Base-by-base conservation (phyloP, 2,797 vertebrate genomes). In the Sitta carolinensis region DNA sequence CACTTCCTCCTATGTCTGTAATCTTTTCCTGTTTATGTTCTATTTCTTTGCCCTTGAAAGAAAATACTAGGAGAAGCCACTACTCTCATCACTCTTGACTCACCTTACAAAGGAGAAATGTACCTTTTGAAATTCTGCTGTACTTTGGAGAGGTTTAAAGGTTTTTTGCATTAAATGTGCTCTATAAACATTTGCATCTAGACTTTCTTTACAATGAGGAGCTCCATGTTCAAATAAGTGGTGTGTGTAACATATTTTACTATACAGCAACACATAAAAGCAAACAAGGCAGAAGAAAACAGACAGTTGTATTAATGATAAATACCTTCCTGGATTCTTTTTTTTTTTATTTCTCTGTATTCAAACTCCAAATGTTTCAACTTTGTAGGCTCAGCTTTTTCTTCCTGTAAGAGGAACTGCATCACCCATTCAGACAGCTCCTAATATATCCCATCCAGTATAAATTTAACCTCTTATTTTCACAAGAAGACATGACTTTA, bases 1-100 rank as follows among this genome's bases (percentile, higher is more conserved):
- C 29, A 27, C 57, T 63, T 83, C 59, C 23, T 84, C 25, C 27
- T 63, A 1, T 43, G 76, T 74, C 73, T 92, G 50, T 93, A 82
- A 72, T 82, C 16, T 89, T 93, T 90, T 90, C 62, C 69, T 90
- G 63, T 81, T 94, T 72, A 18, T 64, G 29, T 84, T 90, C 50
- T 72, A 4, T 78, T 89, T 75, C 74, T 90, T 64, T 63, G 63
- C 47, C 43, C 47, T 81, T 81, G 70, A 63, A 64, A 88, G 74
- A 81, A 66, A 78, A 47, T 48, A 54, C 32, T n/a, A 16, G 11
- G 43, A 84, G 30, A 90, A 89, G n/a, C 6, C 18, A 79, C 20
- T 75, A 29, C 21, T 84, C 52, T 78, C 13, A 47, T 84, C 30
- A 66, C 48, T 90, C 74, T 73, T 83, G 85, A 70, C 76, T 80